Percentiles rank a stretch among this genome's conserved stretches.
These are phyloP conservation scores for Ips nitidus DNA, from an alignment of 1,140 invertebrate genomes.

Conservation along the genomic window DNA sequence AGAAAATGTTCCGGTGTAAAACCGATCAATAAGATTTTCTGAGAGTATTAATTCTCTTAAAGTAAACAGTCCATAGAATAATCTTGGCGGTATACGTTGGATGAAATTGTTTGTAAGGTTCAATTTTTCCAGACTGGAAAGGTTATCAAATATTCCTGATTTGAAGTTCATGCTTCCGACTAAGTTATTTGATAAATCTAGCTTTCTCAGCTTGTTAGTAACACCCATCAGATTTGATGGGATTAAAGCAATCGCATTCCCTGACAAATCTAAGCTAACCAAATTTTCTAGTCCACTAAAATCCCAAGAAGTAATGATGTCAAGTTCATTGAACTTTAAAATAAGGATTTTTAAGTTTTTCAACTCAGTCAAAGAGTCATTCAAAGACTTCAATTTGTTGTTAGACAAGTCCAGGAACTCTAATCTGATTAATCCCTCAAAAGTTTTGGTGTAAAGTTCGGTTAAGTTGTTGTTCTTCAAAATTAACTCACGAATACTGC, in stretches of 20 bases:
- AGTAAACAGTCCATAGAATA: slow-evolving; percentile 37
- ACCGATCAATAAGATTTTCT: slow-evolving; percentile 36
- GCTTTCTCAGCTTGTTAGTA: slow-evolving; percentile 34
- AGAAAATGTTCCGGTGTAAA: slow-evolving; percentile 39
- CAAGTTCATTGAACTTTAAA: slow-evolving; percentile 43
- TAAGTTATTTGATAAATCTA: slow-evolving; percentile 42
- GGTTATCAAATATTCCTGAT: slow-evolving; percentile 41
- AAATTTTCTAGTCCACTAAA: slow-evolving; percentile 60
- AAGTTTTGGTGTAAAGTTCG: slow-evolving; percentile 40
- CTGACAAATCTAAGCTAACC: slow-evolving; percentile 51
- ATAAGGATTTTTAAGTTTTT: slow-evolving; percentile 57
- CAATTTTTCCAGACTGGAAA: slow-evolving; percentile 42
- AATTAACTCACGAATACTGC: slow-evolving; percentile 30
- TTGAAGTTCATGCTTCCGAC: slow-evolving; percentile 54
- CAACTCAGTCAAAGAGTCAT: slow-evolving; percentile 59
- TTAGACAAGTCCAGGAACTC: slow-evolving; percentile 60
- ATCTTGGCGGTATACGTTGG: slow-evolving; percentile 27
- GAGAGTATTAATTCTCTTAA: slow-evolving; percentile 39
- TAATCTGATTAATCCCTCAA: slow-evolving; percentile 50
- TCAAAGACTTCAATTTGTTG: slow-evolving; percentile 61
- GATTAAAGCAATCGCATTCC: slow-evolving; percentile 40
- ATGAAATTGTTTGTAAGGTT: slow-evolving; percentile 41
- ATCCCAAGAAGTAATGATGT: slow-evolving; percentile 59
- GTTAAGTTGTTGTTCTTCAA: slow-evolving; percentile 43
- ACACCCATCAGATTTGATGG: slow-evolving; percentile 24